These are phyloP conservation scores for Euwallacea fornicatus DNA, from an alignment of 1,140 invertebrate species.

Conservation along the genomic window DNA sequence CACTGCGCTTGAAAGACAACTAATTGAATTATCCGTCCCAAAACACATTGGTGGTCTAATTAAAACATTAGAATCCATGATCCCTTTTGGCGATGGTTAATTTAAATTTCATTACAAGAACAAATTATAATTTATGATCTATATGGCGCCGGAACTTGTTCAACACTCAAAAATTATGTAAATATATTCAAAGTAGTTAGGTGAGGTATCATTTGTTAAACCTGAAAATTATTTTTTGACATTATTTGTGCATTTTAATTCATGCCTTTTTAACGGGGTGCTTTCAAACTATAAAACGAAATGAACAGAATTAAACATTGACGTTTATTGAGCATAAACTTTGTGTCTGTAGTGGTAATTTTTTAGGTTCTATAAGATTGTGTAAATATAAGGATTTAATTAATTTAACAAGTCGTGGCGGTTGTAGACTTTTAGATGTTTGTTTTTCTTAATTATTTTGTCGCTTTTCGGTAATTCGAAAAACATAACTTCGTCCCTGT, in stretches of 20 bases:
- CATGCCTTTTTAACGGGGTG: constrained; percentile 24
- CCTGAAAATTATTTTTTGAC: constrained; percentile 33
- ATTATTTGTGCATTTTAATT: constrained; percentile 37
- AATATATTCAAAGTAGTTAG: constrained; percentile 37
- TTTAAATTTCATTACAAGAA: constrained; percentile 23
- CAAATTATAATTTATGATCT: constrained; percentile 36
- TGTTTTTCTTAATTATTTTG: too few relatives aligned
- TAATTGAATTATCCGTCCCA: too few relatives aligned
- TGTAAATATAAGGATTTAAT: not conserved
- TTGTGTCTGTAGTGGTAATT: constrained; percentile 7
- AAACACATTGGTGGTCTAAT: not conserved
- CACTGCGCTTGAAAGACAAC: too few relatives aligned
- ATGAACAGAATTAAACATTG: constrained; percentile 26
- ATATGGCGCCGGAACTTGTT: constrained; percentile 31
- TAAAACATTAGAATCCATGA: constrained; percentile 5
- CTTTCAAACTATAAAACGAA: constrained; percentile 25
- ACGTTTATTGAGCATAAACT: constrained; percentile 30
- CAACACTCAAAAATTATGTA: constrained; percentile 37
- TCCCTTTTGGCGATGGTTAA: constrained; percentile 11
- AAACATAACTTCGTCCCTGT: too few relatives aligned
- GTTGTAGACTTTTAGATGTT: too few relatives aligned
- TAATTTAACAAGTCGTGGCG: too few relatives aligned
- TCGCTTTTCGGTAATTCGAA: too few relatives aligned
- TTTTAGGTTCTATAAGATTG: constrained; percentile 3
- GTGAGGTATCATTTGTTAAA: constrained; percentile 36